Base-by-base conservation (phyloP, 2,888 invertebrate species). In the Drosophila suboccidentalis region DNA sequence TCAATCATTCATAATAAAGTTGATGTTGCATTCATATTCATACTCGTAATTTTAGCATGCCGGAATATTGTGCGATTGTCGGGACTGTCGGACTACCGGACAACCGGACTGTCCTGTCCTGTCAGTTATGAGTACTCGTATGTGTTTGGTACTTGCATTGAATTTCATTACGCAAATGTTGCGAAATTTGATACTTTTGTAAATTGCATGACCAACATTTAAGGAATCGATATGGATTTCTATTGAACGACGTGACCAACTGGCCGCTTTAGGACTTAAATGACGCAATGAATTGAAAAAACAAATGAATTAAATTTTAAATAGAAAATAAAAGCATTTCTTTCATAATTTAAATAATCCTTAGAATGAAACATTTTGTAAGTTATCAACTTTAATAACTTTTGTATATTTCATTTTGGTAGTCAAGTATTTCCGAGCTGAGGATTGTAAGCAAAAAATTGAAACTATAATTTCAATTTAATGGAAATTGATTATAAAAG, bases 91-190 rank as follows among this genome's bases (percentile, higher is more conserved):
- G 46, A 32, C 67, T 55, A 79, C 54, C 64, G 22, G 22, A 22
- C 41, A 10, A 3, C 29, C 15, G n/a, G 11, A 38, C 59, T 41
- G 51, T 22, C 26, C 17, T 32, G 43, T 26, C 17, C 67, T 63
- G 75, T 59, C 66, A 71, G 81, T 68, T 79, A 67, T 58, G 58
- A 61, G 9, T 44, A 8, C 29, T 29, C 11, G 13, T 29, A 55
- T 63, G 51, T 59, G 58, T 58, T 44, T 63, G 32, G n/a, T 15
- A 41, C 32, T 26, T 80, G 80, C 84, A 88, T 86, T 88, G 70
- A 88, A 80, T 86, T 86, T 78, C 90, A 73, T 58, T 66, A 38
- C 19, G 71, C 83, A 89, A 87, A 87, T 90, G 90, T 75, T 82
- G 44, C 68, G 86, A 79, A 90, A 87, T 70, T 60, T 54, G 85